Evolutionary conservation across 2,797 vertebrate species (phyloP).

Genomic region (Chelidonichthys spinosus): DNA sequence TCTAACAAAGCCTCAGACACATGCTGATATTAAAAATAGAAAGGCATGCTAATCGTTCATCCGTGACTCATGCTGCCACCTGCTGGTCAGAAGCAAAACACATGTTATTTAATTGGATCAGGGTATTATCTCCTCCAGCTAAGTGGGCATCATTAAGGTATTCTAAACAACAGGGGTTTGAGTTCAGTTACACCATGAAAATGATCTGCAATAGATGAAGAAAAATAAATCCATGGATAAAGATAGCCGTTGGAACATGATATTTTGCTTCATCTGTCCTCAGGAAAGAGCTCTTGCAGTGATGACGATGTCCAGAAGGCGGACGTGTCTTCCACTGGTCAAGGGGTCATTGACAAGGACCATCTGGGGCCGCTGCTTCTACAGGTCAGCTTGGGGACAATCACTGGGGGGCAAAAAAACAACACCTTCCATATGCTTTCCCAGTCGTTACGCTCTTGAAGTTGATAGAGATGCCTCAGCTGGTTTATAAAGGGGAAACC

Average conservation of each 20-base stretch:
- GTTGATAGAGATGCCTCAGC: constrained; percentile 28
- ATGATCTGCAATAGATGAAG: not conserved
- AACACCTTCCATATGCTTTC: constrained; percentile 39
- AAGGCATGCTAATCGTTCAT: constrained; percentile 68
- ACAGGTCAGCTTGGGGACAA: constrained; percentile 86
- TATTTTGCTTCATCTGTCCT: constrained; percentile 30
- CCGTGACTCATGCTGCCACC: constrained; percentile 71
- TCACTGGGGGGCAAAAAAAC: constrained; percentile 34
- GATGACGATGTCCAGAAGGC: constrained; percentile 99
- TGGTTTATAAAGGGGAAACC: not conserved
- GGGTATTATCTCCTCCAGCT: not conserved
- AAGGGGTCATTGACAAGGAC: constrained; percentile 99
- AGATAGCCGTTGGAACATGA: not conserved
- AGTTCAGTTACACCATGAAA: not conserved
- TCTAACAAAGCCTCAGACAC: constrained; percentile 76
- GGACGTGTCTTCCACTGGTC: constrained; percentile 97
- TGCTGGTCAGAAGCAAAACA: constrained; percentile 60
- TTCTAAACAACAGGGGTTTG: not conserved
- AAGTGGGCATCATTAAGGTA: not conserved
- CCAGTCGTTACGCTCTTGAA: constrained; percentile 13
- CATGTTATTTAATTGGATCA: not conserved
- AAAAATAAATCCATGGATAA: not conserved
- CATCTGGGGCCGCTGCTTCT: constrained; percentile 95
- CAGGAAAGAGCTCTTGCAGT: constrained; percentile 92
- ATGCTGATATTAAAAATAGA: constrained; percentile 79